phyloP scores from a whole-genome alignment of 2,113 vertebrate species.

The Misgurnus mizolepis region DNA sequence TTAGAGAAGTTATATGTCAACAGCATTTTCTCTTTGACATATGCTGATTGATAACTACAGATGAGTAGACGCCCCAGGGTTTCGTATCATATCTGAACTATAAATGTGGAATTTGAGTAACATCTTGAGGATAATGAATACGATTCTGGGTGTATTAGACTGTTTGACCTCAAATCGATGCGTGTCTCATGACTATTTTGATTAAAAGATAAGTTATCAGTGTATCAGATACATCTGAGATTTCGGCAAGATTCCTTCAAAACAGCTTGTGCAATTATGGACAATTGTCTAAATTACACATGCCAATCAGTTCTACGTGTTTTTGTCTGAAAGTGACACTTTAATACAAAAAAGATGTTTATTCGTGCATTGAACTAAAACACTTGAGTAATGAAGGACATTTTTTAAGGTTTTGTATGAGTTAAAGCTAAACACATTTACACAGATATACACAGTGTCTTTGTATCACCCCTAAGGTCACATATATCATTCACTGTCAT shows the following conservation, averaged over 20 bases:
- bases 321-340: background rate
- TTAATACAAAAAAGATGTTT: background rate
- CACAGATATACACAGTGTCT: constrained; percentile 46
- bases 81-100: constrained; percentile 32
- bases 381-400: too few species aligned
- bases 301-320: constrained; percentile 1
- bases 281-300: constrained; percentile 9
- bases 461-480: constrained; percentile 35
- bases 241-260: background rate
- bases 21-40: background rate
- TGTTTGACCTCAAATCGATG: constrained; percentile 13
- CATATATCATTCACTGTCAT: constrained; percentile 27
- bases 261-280: background rate
- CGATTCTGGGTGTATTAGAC: constrained; percentile 19
- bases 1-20: constrained; percentile 19
- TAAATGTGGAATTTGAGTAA: constrained; percentile 7
- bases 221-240: background rate
- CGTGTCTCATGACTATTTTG: constrained; percentile 12
- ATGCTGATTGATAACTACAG: background rate
- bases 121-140: constrained; percentile 25
- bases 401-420: too few species aligned
- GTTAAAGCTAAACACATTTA: too few species aligned
- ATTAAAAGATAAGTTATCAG: constrained; percentile 11
- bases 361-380: too few species aligned
- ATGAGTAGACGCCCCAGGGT: constrained; percentile 21